Base-by-base conservation (phyloP, 1,140 invertebrate species). In the Drosophila pandora region DNA sequence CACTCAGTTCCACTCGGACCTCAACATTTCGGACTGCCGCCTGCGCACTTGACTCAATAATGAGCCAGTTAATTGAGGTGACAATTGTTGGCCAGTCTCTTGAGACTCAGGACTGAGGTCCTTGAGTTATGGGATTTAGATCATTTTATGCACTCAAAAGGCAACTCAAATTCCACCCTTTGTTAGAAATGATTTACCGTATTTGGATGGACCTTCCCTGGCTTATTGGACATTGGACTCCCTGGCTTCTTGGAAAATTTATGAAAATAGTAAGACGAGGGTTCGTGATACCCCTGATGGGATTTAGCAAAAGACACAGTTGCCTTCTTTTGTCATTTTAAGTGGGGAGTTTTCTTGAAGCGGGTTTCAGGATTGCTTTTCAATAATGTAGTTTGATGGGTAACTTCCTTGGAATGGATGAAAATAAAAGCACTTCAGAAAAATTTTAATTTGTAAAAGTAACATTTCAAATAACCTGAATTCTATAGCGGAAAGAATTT, bases 51-150 rank as follows among this genome's bases (percentile, higher is more conserved):
- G 58, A 81, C 62, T 87, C 59, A 81, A 81, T 85, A 81, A 87
- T 87, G 78, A 87, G 78, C 49, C 77, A 82, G 82, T 88, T 87
- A 87, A 87, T 87, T 88, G 82, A 88, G 83, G 82, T 83, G 82
- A 87, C 82, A 88, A 82, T 79, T 76, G 82, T 55, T 63, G 59
- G 61, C 49, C 71, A 57, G 53, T 50, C 65, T 76, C 48, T 61
- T 54, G 65, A 74, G 77, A 59, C 55, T 56, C 22, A 25, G 13
- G 10, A 43, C 22, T 32, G 21, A 22, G 52, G 52, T 43, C 13
- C 61, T 87, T 78, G 69, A 85, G 78, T 76, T 78, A 81, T 87
- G 74, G 78, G 52, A 72, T 87, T 87, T 85, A 75, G 82, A 85
- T 85, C 82, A 85, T 82, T 87, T 81, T 81, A 82, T 87, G 49